Base-by-base conservation (phyloP, 2,113 vertebrate genomes). In the Scomber colias region DNA sequence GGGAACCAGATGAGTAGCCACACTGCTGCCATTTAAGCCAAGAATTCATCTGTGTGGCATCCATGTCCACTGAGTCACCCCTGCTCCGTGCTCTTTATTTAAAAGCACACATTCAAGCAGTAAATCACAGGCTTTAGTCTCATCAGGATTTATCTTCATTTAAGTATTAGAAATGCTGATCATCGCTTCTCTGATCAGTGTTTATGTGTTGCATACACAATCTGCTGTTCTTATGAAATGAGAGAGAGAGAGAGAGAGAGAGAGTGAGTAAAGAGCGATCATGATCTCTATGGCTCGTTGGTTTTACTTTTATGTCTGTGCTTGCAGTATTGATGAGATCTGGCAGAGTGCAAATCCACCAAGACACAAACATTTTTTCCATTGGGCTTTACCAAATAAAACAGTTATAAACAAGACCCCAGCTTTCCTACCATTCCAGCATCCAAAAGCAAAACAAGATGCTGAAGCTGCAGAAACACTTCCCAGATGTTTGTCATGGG, bases 11-110 rank as follows among this genome's bases (percentile, higher is more conserved):
- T 91, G 87, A 84, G 68, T 6, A 17, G 62, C 62, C 64, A 54
- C 0, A 5, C 55, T 68, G 85, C 50, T 77, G 60, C 81, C 62
- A 82, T 86, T 77, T 75, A 59, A 71, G 80, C 71, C 80, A 82
- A 83, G 60, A 67, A 82, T 85, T 79, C 82, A 90, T 91, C 82
- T 89, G 86, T 81, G 76, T 80, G 81, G 80, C 84, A 87, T 86
- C 74, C 68, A 51, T 82, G 80, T 67, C 81, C 74, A 72, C 76
- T 86, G 82, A 83, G 68, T 88, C 68, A 91, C 70, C 71, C 77
- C 63, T 13, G 64, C 60, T 82, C 17, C 0, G 55, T 35, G 31
- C 46, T 68, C 15, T 65, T 15, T 54, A 53, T 61, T 54, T 4
- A 68, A 50, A 68, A 75, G 71, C 57, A 48, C 73, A 79, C n/a